Evolutionary conservation across 1,140 invertebrate species (phyloP).

Genomic region (Tetragonula clypearis): DNA sequence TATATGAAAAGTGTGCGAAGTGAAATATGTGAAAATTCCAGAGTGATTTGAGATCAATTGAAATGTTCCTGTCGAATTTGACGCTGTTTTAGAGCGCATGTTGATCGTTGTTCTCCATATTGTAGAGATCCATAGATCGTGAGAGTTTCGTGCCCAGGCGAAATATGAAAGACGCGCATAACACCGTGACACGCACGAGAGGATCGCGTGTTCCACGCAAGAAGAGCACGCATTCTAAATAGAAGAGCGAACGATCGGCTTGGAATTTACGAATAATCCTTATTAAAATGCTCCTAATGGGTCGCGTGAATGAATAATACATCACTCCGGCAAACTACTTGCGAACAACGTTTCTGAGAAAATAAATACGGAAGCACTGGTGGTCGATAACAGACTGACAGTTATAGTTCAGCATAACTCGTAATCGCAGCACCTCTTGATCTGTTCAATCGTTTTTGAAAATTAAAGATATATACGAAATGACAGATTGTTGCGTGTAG

Average conservation of each 20-base stretch:
- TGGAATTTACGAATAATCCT: background rate
- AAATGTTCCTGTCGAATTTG: background rate
- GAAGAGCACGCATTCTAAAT: conserved; percentile 27
- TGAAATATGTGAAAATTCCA: too few species aligned
- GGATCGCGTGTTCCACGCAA: conserved; percentile 34
- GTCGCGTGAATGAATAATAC: background rate
- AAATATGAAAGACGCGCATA: background rate
- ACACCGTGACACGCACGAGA: conserved; percentile 15
- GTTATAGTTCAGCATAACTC: background rate
- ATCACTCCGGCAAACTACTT: background rate
- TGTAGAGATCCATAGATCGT: background rate
- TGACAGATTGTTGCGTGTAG: too few species aligned
- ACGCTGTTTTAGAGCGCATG: background rate
- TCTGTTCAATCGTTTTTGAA: background rate
- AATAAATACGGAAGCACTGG: background rate
- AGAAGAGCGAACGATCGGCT: conserved; percentile 14
- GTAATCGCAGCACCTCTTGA: too few species aligned
- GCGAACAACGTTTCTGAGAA: background rate
- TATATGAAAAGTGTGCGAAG: too few species aligned
- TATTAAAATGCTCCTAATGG: conserved; percentile 9
- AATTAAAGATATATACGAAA: background rate
- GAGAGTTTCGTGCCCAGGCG: background rate
- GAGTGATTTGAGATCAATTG: too few species aligned
- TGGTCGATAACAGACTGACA: background rate
- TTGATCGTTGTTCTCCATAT: background rate